A percentile compares a stretch with the other conserved stretches of the same genome.
These are phyloP conservation scores for Fistularia tabacaria DNA, from an alignment of 2,797 vertebrate species.

Conservation along the genomic window DNA sequence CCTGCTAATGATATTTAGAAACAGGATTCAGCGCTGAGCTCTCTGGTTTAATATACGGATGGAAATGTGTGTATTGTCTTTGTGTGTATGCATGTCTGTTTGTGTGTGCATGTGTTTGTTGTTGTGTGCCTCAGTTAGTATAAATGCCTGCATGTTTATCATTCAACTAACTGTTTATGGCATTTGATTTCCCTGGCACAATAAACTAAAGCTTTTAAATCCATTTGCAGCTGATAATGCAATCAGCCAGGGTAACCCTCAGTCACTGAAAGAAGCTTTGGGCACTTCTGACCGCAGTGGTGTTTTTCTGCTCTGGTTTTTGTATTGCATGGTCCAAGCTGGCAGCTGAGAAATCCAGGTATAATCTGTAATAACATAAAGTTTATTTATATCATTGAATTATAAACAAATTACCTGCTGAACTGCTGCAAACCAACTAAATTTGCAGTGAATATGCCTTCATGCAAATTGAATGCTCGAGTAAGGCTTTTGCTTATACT, in stretches of 20 bases:
- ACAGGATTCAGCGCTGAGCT: slow-evolving; percentile 26
- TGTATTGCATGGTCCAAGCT: slow-evolving; percentile 18
- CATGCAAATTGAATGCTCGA: not conserved
- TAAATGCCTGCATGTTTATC: slow-evolving; percentile 44
- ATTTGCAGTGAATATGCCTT: not conserved
- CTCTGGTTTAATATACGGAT: slow-evolving; percentile 3
- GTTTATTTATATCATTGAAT: not conserved
- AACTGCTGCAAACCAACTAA: not conserved
- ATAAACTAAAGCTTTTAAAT: slow-evolving; percentile 65
- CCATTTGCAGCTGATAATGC: slow-evolving; percentile 58
- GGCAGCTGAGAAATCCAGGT: slow-evolving; percentile 15
- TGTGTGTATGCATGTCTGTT: not conserved
- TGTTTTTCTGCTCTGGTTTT: slow-evolving; percentile 36
- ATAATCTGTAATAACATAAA: not conserved
- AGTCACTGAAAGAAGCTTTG: slow-evolving; percentile 39
- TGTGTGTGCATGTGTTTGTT: not conserved
- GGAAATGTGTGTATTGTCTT: not conserved
- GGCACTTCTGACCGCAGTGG: slow-evolving; percentile 48
- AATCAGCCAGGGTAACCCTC: slow-evolving; percentile 46
- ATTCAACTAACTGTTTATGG: slow-evolving; percentile 57
- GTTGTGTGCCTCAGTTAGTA: slow-evolving; percentile 1
- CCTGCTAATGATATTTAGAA: slow-evolving; percentile 35
- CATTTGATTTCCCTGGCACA: slow-evolving; percentile 54
- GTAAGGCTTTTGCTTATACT: no score
- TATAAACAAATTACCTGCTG: not conserved